Percentiles rank a stretch among this genome's conserved stretches.
phyloP scores from a whole-genome alignment of 2,113 vertebrate genomes.

The Panurus biarmicus region DNA sequence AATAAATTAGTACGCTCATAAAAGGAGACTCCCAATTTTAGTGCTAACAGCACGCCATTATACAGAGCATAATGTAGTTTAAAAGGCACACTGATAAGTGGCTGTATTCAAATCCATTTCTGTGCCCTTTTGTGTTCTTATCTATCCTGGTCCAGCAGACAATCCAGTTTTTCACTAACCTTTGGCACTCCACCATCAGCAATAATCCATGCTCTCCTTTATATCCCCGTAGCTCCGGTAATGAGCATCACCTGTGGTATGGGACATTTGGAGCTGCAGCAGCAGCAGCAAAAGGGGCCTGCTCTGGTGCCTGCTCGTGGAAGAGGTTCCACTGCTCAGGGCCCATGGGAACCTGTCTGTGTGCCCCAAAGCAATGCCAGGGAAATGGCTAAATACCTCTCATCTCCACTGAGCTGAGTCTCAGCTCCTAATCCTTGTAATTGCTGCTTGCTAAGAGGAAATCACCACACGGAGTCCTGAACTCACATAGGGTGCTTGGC shows the following conservation, averaged over 20 bases:
- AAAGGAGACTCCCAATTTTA: conserved; percentile 60
- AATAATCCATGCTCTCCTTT: conserved; percentile 31
- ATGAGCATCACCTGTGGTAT: conserved; percentile 68
- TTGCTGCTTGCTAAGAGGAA: background rate
- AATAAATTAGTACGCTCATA: conserved; percentile 71
- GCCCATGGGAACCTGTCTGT: conserved; percentile 4
- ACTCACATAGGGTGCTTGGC: background rate
- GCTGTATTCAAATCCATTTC: conserved; percentile 68
- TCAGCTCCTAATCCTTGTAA: conserved; percentile 32
- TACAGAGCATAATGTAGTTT: conserved; percentile 60
- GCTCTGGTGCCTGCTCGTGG: conserved; percentile 27
- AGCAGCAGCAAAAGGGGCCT: conserved; percentile 25
- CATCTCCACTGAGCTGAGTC: background rate
- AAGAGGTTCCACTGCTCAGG: background rate
- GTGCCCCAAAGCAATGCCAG: background rate
- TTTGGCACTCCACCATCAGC: conserved; percentile 69
- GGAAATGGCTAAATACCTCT: conserved; percentile 2
- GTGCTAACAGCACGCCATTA: conserved; percentile 67
- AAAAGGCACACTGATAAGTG: conserved; percentile 70
- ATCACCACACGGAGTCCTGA: background rate
- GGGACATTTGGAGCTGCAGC: conserved; percentile 12
- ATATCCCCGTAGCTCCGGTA: conserved; percentile 16
- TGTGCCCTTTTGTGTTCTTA: conserved; percentile 75
- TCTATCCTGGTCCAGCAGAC: conserved; percentile 70
- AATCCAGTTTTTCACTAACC: conserved; percentile 74